A percentile compares a stretch with the other conserved stretches of the same genome.
phyloP scores from a whole-genome alignment of 2,888 invertebrate genomes.

The Rhyacophila evoluta region DNA sequence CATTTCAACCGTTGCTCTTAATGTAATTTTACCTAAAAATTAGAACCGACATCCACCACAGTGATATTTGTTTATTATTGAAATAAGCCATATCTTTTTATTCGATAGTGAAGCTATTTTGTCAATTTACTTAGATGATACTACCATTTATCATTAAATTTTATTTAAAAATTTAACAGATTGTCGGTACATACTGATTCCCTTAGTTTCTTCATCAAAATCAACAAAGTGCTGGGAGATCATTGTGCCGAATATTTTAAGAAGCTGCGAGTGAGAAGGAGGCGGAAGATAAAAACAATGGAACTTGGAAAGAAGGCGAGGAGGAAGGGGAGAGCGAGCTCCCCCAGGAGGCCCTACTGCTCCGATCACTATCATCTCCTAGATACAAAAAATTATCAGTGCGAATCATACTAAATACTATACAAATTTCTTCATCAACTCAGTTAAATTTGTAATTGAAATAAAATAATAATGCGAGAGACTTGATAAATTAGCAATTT shows the following conservation, averaged over 20 bases:
- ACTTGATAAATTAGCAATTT: too few relatives aligned
- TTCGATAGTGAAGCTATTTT: too few relatives aligned
- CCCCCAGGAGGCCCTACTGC: constrained; percentile 92
- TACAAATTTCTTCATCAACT: too few relatives aligned
- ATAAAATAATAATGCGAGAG: too few relatives aligned
- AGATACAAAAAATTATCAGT: not conserved
- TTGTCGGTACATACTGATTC: constrained; percentile 72
- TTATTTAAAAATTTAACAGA: too few relatives aligned
- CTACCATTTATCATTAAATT: too few relatives aligned
- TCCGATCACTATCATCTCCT: constrained; percentile 83
- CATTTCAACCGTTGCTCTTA: constrained; percentile 81
- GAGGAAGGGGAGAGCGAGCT: constrained; percentile 83
- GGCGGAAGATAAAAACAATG: constrained; percentile 77
- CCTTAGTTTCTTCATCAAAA: constrained; percentile 85
- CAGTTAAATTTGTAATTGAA: too few relatives aligned
- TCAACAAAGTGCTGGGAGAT: constrained; percentile 80
- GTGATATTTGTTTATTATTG: too few relatives aligned
- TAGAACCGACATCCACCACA: too few relatives aligned
- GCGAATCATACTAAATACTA: too few relatives aligned
- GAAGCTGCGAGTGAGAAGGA: constrained; percentile 81
- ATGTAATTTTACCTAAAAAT: constrained; percentile 72
- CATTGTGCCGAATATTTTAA: constrained; percentile 88
- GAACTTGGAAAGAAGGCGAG: constrained; percentile 83
- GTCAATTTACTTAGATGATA: too few relatives aligned
- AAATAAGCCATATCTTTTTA: too few relatives aligned